Evolutionary conservation across 2,113 vertebrate genomes (phyloP).

Genomic region (Oncorhynchus clarkii): DNA sequence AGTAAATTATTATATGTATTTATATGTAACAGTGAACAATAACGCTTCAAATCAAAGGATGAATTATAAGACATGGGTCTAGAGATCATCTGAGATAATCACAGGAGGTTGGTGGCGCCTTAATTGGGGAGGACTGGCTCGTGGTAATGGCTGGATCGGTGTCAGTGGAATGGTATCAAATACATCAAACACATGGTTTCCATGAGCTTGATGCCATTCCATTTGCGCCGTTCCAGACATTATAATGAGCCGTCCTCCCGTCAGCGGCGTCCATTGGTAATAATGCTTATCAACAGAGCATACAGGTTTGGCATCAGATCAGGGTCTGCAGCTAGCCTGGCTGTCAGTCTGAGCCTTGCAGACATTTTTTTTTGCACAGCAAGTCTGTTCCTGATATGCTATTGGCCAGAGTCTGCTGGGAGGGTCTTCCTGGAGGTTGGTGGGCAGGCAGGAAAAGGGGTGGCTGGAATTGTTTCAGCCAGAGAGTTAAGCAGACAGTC

Average conservation of each 20-base stretch:
- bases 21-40: neutral
- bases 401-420: constrained; percentile 82
- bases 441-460: constrained; percentile 65
- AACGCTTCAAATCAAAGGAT: neutral
- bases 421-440: constrained; percentile 78
- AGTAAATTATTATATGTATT: neutral
- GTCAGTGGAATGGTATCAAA: too few relatives aligned
- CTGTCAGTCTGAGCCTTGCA: constrained; percentile 69
- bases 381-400: constrained; percentile 65
- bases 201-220: too few relatives aligned
- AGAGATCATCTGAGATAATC: constrained; percentile 31
- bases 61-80: neutral
- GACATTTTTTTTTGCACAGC: constrained; percentile 62
- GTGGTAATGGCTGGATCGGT: too few relatives aligned
- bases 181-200: too few relatives aligned
- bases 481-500: constrained; percentile 85
- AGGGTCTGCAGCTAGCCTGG: constrained; percentile 37
- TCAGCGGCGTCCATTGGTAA: too few relatives aligned
- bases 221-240: too few relatives aligned
- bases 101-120: too few relatives aligned
- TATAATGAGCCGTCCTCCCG: too few relatives aligned
- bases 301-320: constrained; percentile 31
- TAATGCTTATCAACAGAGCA: constrained; percentile 53
- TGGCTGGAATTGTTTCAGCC: constrained; percentile 85
- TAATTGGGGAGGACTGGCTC: too few relatives aligned